phyloP scores from a whole-genome alignment of 2,888 invertebrate species.

The Osmoderma eremita region DNA sequence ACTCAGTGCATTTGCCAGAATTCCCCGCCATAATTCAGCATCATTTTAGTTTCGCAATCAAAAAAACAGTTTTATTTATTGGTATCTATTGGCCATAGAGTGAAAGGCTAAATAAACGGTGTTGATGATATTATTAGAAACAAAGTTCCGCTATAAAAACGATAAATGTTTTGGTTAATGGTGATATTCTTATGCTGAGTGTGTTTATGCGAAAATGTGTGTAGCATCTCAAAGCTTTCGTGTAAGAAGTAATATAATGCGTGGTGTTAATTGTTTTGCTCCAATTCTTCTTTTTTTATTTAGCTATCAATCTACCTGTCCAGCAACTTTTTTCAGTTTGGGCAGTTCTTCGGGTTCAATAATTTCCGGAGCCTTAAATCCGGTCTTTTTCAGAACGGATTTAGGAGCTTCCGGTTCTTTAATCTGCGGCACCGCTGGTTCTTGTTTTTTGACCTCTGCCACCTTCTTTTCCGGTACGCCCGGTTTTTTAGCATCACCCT shows the following conservation, averaged over 20 bases:
- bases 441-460: constrained; percentile 47
- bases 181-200: constrained; percentile 6
- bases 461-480: constrained; percentile 48
- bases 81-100: not conserved
- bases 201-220: not conserved
- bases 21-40: constrained; percentile 6
- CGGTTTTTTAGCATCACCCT: constrained; percentile 54
- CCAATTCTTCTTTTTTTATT: not conserved
- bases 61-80: constrained; percentile 1
- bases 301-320: constrained; percentile 38
- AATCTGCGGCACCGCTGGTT: constrained; percentile 44
- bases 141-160: not conserved
- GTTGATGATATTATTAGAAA: not conserved
- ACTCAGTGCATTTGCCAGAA: constrained; percentile 12
- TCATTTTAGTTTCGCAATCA: constrained; percentile 9
- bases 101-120: not conserved
- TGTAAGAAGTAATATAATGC: not conserved
- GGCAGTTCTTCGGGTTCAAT: constrained; percentile 50
- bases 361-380: constrained; percentile 53
- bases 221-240: not conserved
- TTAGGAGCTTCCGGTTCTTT: constrained; percentile 46
- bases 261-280: constrained; percentile 2
- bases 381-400: constrained; percentile 46
- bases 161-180: not conserved
- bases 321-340: constrained; percentile 37